Percentiles rank a stretch among this genome's conserved stretches.
phyloP scores from a whole-genome alignment of 2,797 vertebrate genomes.

The Hoplostethus mediterraneus region DNA sequence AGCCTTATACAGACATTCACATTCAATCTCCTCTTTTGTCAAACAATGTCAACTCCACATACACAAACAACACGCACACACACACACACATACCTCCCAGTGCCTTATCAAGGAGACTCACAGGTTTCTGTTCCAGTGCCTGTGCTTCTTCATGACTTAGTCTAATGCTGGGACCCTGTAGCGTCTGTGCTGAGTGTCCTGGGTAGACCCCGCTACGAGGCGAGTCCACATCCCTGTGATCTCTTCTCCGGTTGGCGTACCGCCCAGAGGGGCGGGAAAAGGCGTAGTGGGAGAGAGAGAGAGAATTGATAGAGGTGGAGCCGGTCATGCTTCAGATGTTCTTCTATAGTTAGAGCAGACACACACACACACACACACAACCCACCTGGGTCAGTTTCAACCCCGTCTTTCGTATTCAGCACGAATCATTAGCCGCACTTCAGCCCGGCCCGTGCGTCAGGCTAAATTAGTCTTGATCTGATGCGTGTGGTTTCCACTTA shows the following conservation, averaged over 20 bases:
- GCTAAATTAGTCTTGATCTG: slow-evolving; percentile 64
- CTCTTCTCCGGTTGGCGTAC: slow-evolving; percentile 30
- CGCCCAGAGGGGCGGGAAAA: slow-evolving; percentile 16
- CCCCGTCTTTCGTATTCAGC: slow-evolving; percentile 38
- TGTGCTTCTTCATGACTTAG: slow-evolving; percentile 5
- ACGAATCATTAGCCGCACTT: slow-evolving; percentile 48
- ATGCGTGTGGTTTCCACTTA: slow-evolving; percentile 56
- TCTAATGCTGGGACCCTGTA: slow-evolving; percentile 22
- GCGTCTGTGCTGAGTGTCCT: slow-evolving; percentile 27
- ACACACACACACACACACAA: slow-evolving; percentile 24
- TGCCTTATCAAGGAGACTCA: slow-evolving; percentile 26
- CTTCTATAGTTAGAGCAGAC: neutral
- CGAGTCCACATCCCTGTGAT: slow-evolving; percentile 43
- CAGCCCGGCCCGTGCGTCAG: slow-evolving; percentile 43
- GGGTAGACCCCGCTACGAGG: slow-evolving; percentile 19
- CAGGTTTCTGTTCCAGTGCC: slow-evolving; percentile 18
- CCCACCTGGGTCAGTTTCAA: slow-evolving; percentile 40
- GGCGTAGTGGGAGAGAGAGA: slow-evolving; percentile 42
- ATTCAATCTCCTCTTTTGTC: slow-evolving; percentile 24
- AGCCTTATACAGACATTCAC: neutral
- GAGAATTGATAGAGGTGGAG: slow-evolving; percentile 19
- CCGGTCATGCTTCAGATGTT: slow-evolving; percentile 22
- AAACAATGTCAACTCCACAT: neutral
- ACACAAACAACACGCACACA: slow-evolving; percentile 6
- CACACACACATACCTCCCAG: neutral